Evolutionary conservation across 2,888 invertebrate species (phyloP).

Genomic region (Temnothorax unifasciatus): DNA sequence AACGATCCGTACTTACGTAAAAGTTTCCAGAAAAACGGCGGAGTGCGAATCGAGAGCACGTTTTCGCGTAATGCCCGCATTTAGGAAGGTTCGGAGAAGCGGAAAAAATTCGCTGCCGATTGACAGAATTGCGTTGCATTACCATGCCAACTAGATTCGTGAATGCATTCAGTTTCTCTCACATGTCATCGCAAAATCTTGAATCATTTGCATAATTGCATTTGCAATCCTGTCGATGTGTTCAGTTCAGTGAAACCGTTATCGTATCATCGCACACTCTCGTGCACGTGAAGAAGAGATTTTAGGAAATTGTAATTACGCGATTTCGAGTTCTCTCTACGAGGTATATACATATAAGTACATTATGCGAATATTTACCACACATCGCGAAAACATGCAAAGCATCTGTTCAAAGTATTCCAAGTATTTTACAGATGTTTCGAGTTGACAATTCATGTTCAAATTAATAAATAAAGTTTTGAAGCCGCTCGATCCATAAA

Average conservation of each 20-base stretch:
- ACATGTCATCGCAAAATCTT: not conserved
- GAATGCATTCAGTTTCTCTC: not conserved
- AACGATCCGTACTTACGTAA: slow-evolving; percentile 51
- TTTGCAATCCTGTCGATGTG: slow-evolving; percentile 18
- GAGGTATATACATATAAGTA: not conserved
- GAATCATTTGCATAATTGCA: not conserved
- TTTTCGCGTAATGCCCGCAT: slow-evolving; percentile 31
- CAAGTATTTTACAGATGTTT: not conserved
- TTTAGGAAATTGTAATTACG: not conserved
- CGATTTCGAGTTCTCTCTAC: not conserved
- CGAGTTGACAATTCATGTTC: not conserved
- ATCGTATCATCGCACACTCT: not conserved
- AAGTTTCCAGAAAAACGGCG: slow-evolving; percentile 13
- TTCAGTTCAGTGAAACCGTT: slow-evolving; percentile 1
- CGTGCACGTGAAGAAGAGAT: not conserved
- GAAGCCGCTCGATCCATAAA: not conserved
- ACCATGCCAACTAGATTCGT: slow-evolving; percentile 31
- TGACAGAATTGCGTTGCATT: slow-evolving; percentile 25
- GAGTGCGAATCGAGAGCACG: not conserved
- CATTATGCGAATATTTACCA: not conserved
- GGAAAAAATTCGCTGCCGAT: slow-evolving; percentile 1
- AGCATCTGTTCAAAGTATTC: not conserved
- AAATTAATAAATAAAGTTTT: not conserved
- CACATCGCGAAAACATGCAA: not conserved
- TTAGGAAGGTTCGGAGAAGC: not conserved